Conservation (phyloP, 1,140 invertebrate genomes). For the Rhizoglyphus robini region DNA sequence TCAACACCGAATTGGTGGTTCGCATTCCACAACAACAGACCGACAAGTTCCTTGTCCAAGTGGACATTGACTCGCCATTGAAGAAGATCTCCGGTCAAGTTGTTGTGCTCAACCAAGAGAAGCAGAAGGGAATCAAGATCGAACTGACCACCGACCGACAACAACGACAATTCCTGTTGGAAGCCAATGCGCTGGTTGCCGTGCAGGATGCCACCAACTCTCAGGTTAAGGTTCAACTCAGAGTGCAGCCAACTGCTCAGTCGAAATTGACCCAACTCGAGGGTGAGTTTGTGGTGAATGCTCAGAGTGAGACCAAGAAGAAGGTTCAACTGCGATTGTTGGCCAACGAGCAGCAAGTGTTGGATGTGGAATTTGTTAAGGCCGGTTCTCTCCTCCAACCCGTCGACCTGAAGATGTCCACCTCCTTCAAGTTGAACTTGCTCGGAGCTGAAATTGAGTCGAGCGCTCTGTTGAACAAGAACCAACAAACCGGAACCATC, state of each 20-base stretch:
- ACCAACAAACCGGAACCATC: neutral
- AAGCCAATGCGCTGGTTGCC: neutral
- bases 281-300: neutral
- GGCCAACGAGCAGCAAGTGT: constrained; percentile 18
- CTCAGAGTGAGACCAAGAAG: neutral
- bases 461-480: neutral
- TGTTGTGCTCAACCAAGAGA: neutral
- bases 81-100: neutral
- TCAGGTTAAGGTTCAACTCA: neutral
- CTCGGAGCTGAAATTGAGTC: neutral
- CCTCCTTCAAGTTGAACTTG: neutral
- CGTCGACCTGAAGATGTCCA: neutral
- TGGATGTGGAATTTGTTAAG: neutral
- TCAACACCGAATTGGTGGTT: neutral
- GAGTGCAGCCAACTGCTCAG: neutral
- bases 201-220: neutral
- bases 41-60: neutral
- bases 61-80: neutral
- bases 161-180: neutral
- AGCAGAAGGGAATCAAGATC: neutral
- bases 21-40: neutral
- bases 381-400: neutral
- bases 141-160: neutral
- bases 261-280: neutral
- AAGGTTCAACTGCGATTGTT: constrained; percentile 17